phyloP scores from a whole-genome alignment of 2,888 invertebrate genomes.

The Philereme vetulata region DNA sequence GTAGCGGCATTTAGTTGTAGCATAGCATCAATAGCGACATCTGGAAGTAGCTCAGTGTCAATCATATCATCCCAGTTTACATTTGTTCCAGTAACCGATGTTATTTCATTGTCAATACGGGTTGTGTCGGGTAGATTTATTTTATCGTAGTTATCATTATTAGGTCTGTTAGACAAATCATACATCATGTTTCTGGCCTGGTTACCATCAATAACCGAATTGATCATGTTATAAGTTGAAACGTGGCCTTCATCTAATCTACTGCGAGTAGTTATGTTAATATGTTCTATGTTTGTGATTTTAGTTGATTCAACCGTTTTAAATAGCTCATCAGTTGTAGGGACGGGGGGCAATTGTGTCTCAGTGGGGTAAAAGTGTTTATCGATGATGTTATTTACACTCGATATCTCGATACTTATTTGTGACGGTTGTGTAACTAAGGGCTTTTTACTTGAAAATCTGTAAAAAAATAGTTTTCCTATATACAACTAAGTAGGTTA shows the following conservation, averaged over 20 bases:
- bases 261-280: neutral
- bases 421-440: constrained; percentile 6
- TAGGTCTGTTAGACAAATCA: constrained; percentile 1
- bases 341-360: constrained; percentile 10
- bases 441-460: constrained; percentile 15
- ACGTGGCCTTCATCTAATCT: constrained; percentile 5
- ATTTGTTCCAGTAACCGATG: constrained; percentile 2
- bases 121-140: neutral
- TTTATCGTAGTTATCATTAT: constrained; percentile 1
- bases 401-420: constrained; percentile 5
- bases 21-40: constrained; percentile 22
- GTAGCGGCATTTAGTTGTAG: constrained; percentile 13
- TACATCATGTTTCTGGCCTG: constrained; percentile 2
- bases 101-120: neutral
- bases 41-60: constrained; percentile 56
- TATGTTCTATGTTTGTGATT: neutral
- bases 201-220: constrained; percentile 11
- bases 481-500: no score
- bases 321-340: constrained; percentile 17
- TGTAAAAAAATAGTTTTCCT: constrained; percentile 9
- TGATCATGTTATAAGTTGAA: constrained; percentile 17
- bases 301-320: constrained; percentile 17
- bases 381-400: neutral
- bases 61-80: constrained; percentile 63
- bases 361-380: constrained; percentile 7